Evolutionary conservation across 2,888 invertebrate species (phyloP), one percentile per base, ranked within the genome.

Genomic region (Pachymerium ferrugineum): DNA sequence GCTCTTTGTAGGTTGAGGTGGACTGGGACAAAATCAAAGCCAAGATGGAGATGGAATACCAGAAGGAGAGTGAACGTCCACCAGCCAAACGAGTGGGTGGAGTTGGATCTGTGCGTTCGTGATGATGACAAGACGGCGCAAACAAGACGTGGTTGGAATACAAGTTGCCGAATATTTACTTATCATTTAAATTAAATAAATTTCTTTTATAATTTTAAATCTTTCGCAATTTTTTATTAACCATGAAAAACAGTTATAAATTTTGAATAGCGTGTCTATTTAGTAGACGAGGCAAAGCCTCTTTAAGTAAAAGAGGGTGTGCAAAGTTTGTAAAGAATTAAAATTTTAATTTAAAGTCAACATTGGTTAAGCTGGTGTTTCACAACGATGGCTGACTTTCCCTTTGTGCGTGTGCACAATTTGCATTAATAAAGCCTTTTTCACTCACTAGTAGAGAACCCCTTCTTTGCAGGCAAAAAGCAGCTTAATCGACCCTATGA

Each of bases 1-100:
- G 54, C 75, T 75, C 74, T 72, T 81, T 81, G 47, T 77, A 85
- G 85, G 81, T 85, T 69, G 81, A 80, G 72, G 79, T 85, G 70
- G 84, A 85, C 78, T 82, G 81, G 78, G 84, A 84, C 73, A 85
- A 83, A 79, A 82, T 86, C 19, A 80, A 83, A 76, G 81, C 83
- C 75, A 85, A 85, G 79, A 82, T 86, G 70, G 81, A 81, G 75
- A 78, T 78, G 30, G 85, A 85, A 78, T 80, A 79, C 73, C 78
- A 80, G 71, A 81, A 78, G 79, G 81, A 82, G 73, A 73, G 76
- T n/a, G 76, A 77, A 68, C 75, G 74, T 19, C 69, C 42, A 67
- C 31, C 29, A 31, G 73, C 47, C 42, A 38, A 73, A 73, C 73
- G 62, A 62, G 47, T 19, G 19, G 47, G 47, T 22, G 47, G 47